A percentile compares a stretch with the other conserved stretches of the same genome.
Conservation (phyloP, 2,113 vertebrate species). For the Excalfactoria chinensis region DNA sequence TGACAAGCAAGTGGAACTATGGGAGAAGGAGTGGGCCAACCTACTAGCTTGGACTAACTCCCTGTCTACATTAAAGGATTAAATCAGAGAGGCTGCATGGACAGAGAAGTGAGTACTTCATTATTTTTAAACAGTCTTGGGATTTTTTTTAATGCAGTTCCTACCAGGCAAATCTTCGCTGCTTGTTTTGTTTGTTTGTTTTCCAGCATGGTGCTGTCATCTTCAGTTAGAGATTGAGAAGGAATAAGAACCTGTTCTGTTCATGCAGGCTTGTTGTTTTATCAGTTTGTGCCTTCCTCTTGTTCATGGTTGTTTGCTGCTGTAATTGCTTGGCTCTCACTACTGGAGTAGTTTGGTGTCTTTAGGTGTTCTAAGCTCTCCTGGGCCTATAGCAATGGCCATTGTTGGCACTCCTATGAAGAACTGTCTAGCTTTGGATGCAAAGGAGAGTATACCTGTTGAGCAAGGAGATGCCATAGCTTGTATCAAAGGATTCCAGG, state of each 20-base stretch:
- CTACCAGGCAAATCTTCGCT: neutral
- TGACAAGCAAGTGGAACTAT: neutral
- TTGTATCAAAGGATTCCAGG: neutral
- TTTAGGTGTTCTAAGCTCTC: neutral
- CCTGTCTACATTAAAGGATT: constrained; percentile 36
- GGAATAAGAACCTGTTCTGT: neutral
- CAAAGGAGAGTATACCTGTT: neutral
- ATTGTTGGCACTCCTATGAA: neutral
- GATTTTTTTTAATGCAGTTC: neutral
- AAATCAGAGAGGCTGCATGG: neutral
- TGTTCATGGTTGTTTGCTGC: neutral
- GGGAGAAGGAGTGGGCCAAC: constrained; percentile 62
- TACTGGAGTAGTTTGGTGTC: neutral
- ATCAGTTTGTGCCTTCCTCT: neutral
- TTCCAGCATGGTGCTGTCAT: neutral
- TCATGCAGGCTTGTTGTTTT: neutral
- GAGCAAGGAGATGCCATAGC: neutral
- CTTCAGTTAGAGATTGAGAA: neutral
- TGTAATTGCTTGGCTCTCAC: neutral
- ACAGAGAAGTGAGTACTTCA: neutral
- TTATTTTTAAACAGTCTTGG: neutral
- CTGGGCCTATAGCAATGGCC: neutral
- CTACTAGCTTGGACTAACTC: constrained; percentile 57
- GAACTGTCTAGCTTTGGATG: neutral
- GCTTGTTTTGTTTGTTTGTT: neutral